Base-by-base conservation (phyloP, 2,797 vertebrate genomes). In the Triplophysa yarkandensis region DNA sequence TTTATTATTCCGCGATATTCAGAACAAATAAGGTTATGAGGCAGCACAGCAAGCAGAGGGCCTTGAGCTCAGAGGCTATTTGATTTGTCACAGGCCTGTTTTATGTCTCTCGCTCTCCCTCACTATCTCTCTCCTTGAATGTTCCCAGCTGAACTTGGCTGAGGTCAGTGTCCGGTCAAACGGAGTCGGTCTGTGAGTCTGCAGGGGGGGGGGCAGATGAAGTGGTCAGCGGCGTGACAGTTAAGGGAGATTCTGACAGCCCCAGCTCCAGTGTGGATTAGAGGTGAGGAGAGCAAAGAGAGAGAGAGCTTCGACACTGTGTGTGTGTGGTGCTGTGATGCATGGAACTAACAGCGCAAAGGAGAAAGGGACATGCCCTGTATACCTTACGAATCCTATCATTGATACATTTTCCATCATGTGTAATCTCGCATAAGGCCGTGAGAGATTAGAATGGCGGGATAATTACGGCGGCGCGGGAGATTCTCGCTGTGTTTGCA, bases 151-250 rank as follows among this genome's bases (percentile, higher is more conserved):
- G 78, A 65, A 77, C 62, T 44, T n/a, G 52, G 65, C 44, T 30
- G 73, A 80, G 82, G 78, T 80, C 80, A 77, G 68, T 46, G 61
- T 77, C 65, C 69, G 82, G 78, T 83, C 69, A 82, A 80, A 78
- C 34, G 77, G 58, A 77, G 74, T 71, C 21, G 71, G 68, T 55
- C 55, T 81, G 68, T 76, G 76, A 60, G 76, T 21, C 55, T 70
- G 60, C 62, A 68, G 48, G 75, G 36, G 73, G 46, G 76, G 48
- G 68, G 36, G 76, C 66, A 80, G 63, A 91, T 91, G 86, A 91
- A 92, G 88, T 90, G 91, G 90, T 92, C 90, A 90, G 84, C 73
- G 50, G 80, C 81, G 76, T 91, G 90, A 91, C 90, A 91, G 88
- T 87, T 85, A 83, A 78, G 83, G 77, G 86, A 76, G 83, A 84